Base-by-base conservation (phyloP, 2,888 invertebrate genomes). In the Epicampocera succincta region DNA sequence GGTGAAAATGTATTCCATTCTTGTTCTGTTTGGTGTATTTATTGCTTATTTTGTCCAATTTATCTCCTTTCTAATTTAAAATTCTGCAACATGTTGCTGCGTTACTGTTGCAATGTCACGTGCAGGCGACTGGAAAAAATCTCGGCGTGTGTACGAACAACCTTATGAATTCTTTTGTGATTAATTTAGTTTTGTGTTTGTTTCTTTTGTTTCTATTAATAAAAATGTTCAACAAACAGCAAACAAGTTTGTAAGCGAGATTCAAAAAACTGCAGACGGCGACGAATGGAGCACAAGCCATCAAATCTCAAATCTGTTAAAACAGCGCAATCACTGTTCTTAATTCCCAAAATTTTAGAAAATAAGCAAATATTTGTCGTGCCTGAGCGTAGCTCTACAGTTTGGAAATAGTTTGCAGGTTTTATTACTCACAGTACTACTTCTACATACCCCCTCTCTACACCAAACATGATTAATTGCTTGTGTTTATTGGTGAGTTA, bases 81-180 rank as follows among this genome's bases (percentile, higher is more conserved):
- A 44, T 25, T 44, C 61, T 71, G 65, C 82, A 71, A 78, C 82
- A 74, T 82, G 78, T 82, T 78, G 78, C 78, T 82, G 52, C 56
- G 60, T 46, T 56, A 61, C 77, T 74, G 82, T 78, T 78, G 74
- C 74, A 71, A 42, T 75, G 82, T 82, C 82, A 82, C 82, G 82
- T 82, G 82, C 72, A 19, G 17, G 17, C 46, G 40, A 11, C 25
- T 29, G 52, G 69, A 63, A 66, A 58, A 63, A 54, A 5, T 12
- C 40, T 54, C 21, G 15, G 42, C 77, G 63, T 63, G 78, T 65
- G 65, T 75, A 21, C 58, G 52, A 63, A 78, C 56, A 61, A 71
- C 58, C 48, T 82, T 78, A 82, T 82, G 74, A 82, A 78, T 71
- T 66, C n/a, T 82, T 82, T 82, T 60, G 78, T 82, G 78, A 82